Conservation (phyloP, 2,797 vertebrate genomes). For the Myoxocephalus aenaeus region DNA sequence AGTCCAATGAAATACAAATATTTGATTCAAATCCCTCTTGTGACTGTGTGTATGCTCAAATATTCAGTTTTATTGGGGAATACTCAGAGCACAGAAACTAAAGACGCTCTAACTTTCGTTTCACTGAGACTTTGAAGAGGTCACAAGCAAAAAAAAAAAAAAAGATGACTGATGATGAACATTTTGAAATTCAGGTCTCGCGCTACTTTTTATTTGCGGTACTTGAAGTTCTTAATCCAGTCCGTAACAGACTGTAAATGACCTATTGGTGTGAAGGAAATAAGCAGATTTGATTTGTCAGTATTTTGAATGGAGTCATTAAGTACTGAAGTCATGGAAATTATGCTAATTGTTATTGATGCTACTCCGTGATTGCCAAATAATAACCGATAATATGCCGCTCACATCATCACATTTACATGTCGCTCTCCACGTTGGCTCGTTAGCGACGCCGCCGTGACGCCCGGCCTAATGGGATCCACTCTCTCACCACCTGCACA, state of each 20-base stretch:
- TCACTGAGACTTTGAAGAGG: background rate
- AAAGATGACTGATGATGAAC: background rate
- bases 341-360: conserved; percentile 82
- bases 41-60: background rate
- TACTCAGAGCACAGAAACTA: background rate
- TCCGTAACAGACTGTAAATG: conserved; percentile 67
- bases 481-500: conserved; percentile 52
- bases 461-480: conserved; percentile 40
- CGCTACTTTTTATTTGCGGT: conserved; percentile 41
- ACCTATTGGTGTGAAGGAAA: conserved; percentile 70
- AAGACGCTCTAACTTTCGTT: background rate
- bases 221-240: conserved; percentile 39
- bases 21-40: background rate
- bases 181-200: conserved; percentile 26
- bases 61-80: background rate
- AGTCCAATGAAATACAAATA: background rate
- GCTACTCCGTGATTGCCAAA: conserved; percentile 78
- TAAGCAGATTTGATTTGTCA: conserved; percentile 77
- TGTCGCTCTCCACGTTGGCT: conserved; percentile 61
- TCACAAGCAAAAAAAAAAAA: conserved; percentile 5
- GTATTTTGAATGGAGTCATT: conserved; percentile 75
- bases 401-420: conserved; percentile 77
- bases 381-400: conserved; percentile 79
- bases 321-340: conserved; percentile 69
- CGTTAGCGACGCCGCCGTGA: conserved; percentile 53